Base-by-base conservation (phyloP, 2,797 vertebrate genomes). In the Acanthiza pusilla region DNA sequence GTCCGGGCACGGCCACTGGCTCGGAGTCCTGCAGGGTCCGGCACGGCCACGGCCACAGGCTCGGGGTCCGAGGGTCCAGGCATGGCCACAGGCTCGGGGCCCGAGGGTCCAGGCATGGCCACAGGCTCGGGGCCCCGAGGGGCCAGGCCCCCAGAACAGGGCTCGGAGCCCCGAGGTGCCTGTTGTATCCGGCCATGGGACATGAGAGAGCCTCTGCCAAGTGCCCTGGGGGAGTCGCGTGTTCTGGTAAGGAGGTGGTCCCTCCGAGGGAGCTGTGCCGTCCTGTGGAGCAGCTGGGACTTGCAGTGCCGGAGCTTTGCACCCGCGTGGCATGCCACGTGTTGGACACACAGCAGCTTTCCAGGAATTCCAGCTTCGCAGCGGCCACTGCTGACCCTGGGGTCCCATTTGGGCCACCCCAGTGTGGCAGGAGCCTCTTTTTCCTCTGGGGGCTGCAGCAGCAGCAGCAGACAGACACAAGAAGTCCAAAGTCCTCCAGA, bases 251-350 rank as follows among this genome's bases (percentile, higher is more conserved):
- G 19, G 11, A 22, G 13, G 2, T 6, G 1, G 3, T 32, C 66
- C 40, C 2, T 2, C 29, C 4, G 2, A 38, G 60, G 54, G 30
- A 36, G 77, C 60, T 16, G 45, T 7, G 40, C 23, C 7, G 5
- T 14, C 6, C 53, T 10, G 1, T 1, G 45, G 11, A 7, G 71
- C 20, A 5, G 17, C 25, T 3, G 0, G 3, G 34, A 42, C 27
- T 12, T 7, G 5, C 58, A 0, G 30, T 7, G 14, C 23, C 2
- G 1, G 8, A 50, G 63, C 43, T 29, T 16, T 16, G 36, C 7
- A 29, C 38, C 10, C 3, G 0, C 2, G 10, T 10, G 29, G 72
- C 67, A 7, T 9, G 48, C 8, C 2, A 3, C 1, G 0, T 10
- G 32, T 18, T 29, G 85, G 66, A 27, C 26, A 19, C 0, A 1